Evolutionary conservation across 2,797 vertebrate genomes (phyloP).

Genomic region (Argentina silus): DNA sequence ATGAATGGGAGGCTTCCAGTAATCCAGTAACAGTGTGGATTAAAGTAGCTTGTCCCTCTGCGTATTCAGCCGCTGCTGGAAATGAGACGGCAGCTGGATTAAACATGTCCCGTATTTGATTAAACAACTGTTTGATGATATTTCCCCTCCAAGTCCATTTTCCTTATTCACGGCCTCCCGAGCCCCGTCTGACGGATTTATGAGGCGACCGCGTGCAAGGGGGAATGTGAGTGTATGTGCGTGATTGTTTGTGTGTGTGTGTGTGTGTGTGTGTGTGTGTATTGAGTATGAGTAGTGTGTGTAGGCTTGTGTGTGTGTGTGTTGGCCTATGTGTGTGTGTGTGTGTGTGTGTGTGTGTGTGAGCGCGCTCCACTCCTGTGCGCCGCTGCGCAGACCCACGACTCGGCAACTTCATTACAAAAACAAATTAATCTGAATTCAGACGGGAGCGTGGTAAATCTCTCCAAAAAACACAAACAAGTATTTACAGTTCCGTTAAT

Average conservation of each 20-base stretch:
- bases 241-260: neutral
- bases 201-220: neutral
- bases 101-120: constrained; percentile 48
- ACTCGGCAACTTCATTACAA: constrained; percentile 56
- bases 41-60: constrained; percentile 39
- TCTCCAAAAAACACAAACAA: constrained; percentile 54
- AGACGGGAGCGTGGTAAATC: constrained; percentile 54
- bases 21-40: constrained; percentile 48
- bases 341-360: constrained; percentile 8
- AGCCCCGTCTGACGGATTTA: constrained; percentile 48
- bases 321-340: too few relatives aligned
- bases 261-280: neutral
- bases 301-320: neutral
- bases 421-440: constrained; percentile 69
- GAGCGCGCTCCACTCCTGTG: constrained; percentile 8
- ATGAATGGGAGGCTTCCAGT: constrained; percentile 36
- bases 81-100: constrained; percentile 48
- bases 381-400: constrained; percentile 36
- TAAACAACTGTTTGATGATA: constrained; percentile 54
- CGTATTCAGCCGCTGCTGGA: constrained; percentile 26
- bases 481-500: constrained; percentile 59
- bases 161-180: constrained; percentile 38
- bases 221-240: neutral
- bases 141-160: constrained; percentile 47
- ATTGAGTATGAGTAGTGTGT: too few relatives aligned